Evolutionary conservation across 2,888 invertebrate genomes (phyloP), one percentile per base, ranked within the genome.

Genomic region (Limenitis arthemis): DNA sequence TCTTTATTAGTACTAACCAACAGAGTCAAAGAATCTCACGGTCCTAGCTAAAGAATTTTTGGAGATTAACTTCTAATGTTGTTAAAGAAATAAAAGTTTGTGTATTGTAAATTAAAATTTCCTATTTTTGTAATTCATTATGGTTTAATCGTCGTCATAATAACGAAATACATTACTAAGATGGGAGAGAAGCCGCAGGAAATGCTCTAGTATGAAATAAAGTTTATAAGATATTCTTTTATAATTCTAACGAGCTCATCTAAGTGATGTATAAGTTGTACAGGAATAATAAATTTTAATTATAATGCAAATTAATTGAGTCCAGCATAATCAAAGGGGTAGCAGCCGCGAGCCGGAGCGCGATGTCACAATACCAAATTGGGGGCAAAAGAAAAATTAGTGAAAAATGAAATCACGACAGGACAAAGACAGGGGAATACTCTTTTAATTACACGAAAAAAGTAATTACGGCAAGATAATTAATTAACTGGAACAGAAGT

Each of bases 371-470:
- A 79, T 77, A 77, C 75, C 78, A 81, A 86, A 84, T 85, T 81
- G 91, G 89, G 89, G 91, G 89, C 74, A 77, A 84, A 86, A 85
- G 84, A 85, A 84, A 85, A 85, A 85, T 83, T 85, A 85, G 85
- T 86, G 80, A 79, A 84, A 86, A 85, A 84, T 82, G 83, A 84
- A 85, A 86, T 86, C 85, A 84, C 78, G 80, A 78, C 81, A 76
- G 79, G 76, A 82, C 83, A 84, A 85, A 85, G 85, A 84, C 85
- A 82, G 81, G 82, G 77, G 84, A 81, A 80, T 81, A 85, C 84
- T 85, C 84, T 86, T 86, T 86, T 85, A 86, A 86, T 86, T 86
- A 86, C 84, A 85, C 84, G 83, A 85, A 86, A 85, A 85, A 86
- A 86, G 86, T 86, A 85, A 86, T 86, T 85, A 86, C 79, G 77